Conservation (phyloP, 2,888 invertebrate species). For the Spodoptera littoralis region DNA sequence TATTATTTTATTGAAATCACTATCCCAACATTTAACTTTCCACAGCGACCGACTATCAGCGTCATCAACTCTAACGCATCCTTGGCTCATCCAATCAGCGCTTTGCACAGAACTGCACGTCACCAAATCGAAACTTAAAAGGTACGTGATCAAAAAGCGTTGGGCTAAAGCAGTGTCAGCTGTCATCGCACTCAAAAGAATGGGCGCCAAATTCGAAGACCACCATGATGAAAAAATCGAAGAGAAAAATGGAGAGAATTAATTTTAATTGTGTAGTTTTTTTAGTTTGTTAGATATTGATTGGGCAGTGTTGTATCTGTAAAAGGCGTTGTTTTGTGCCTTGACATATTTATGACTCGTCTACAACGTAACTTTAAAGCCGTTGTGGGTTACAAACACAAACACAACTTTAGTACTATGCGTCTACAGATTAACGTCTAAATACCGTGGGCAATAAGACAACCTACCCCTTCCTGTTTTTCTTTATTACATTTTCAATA, state of each 20-base stretch:
- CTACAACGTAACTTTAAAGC: too few relatives aligned
- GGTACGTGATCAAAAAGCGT: conserved; percentile 96
- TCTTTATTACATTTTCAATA: too few relatives aligned
- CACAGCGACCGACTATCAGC: conserved; percentile 92
- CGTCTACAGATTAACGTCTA: too few relatives aligned
- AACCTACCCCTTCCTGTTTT: too few relatives aligned
- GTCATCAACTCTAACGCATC: conserved; percentile 92
- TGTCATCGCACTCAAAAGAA: conserved; percentile 94
- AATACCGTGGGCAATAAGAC: too few relatives aligned
- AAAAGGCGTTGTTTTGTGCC: background rate
- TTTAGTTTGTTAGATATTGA: conserved; percentile 14
- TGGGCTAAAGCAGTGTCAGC: conserved; percentile 97
- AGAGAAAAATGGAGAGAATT: conserved; percentile 57
- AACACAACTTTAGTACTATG: too few relatives aligned
- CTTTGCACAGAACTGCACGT: conserved; percentile 91
- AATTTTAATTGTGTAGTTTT: conserved; percentile 10
- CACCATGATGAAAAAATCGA: conserved; percentile 63
- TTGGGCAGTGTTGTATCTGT: conserved; percentile 35
- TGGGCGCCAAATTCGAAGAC: conserved; percentile 94
- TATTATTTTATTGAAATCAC: background rate
- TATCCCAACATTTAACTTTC: conserved; percentile 19
- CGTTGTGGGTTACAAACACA: too few relatives aligned
- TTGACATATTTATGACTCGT: background rate
- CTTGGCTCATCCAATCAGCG: conserved; percentile 92
- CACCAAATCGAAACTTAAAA: conserved; percentile 94